Conservation (phyloP, 2,113 vertebrate species). For the Anolis sagrei region DNA sequence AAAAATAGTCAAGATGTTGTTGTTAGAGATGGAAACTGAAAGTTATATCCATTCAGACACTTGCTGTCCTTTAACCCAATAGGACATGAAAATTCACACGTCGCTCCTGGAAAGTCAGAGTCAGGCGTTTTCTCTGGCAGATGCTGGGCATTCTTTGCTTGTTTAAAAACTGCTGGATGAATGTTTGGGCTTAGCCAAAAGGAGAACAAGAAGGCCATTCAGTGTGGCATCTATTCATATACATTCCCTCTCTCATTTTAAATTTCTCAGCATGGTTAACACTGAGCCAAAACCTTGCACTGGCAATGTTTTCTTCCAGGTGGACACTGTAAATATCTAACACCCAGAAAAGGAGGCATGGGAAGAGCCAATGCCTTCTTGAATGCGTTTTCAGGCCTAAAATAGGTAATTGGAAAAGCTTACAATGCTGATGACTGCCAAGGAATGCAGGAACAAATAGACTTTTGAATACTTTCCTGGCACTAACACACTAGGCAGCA, state of each 20-base stretch:
- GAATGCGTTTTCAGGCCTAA: neutral
- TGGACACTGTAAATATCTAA: slow-evolving; percentile 8
- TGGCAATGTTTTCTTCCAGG: neutral
- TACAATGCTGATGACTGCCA: neutral
- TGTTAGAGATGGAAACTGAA: neutral
- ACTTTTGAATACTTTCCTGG: neutral
- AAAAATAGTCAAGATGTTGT: neutral
- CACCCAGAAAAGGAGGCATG: neutral
- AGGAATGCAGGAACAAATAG: neutral
- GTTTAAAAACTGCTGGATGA: slow-evolving; percentile 50
- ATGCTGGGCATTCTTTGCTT: slow-evolving; percentile 41
- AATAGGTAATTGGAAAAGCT: neutral
- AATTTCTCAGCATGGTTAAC: neutral
- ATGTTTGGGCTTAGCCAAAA: slow-evolving; percentile 55
- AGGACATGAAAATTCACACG: slow-evolving; percentile 23
- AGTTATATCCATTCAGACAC: neutral
- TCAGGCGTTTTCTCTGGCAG: slow-evolving; percentile 44
- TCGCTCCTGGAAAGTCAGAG: slow-evolving; percentile 42
- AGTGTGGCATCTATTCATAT: slow-evolving; percentile 43
- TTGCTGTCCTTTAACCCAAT: slow-evolving; percentile 22
- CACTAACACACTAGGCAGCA: neutral
- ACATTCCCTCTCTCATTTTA: slow-evolving; percentile 18
- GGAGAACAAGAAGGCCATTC: slow-evolving; percentile 63
- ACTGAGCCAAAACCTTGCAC: neutral
- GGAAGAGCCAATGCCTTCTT: neutral